These are phyloP conservation scores for Pseudochromis fuscus DNA, from an alignment of 2,797 vertebrate species.

Conservation along the genomic window DNA sequence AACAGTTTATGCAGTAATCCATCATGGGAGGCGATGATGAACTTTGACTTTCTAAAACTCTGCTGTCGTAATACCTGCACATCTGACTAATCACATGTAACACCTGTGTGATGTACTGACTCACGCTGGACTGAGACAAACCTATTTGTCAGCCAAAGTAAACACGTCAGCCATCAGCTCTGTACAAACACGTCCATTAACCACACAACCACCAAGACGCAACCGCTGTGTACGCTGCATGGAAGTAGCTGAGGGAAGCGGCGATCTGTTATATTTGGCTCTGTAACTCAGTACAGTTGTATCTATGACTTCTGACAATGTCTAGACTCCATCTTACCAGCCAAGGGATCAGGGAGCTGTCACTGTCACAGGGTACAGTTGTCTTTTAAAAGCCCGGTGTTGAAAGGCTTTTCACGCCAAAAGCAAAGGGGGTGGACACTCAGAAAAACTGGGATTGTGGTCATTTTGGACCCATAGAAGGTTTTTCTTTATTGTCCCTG, in stretches of 20 bases:
- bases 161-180: constrained; percentile 37
- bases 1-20: background rate
- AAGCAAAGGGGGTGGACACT: background rate
- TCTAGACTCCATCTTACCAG: constrained; percentile 57
- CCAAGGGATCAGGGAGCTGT: constrained; percentile 53
- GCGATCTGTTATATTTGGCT: constrained; percentile 65
- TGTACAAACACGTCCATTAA: constrained; percentile 53
- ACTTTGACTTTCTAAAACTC: background rate
- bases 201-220: constrained; percentile 1
- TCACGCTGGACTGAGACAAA: constrained; percentile 36
- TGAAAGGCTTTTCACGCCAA: constrained; percentile 43
- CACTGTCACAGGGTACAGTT: constrained; percentile 49
- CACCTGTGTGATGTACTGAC: constrained; percentile 55
- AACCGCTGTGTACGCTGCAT: constrained; percentile 6
- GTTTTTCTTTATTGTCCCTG: background rate
- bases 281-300: constrained; percentile 48
- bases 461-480: background rate
- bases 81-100: constrained; percentile 36
- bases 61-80: constrained; percentile 25
- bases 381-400: constrained; percentile 7
- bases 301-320: constrained; percentile 62
- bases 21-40: background rate
- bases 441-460: background rate
- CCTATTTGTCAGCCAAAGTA: constrained; percentile 23
- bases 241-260: constrained; percentile 5